Evolutionary conservation across 2,113 vertebrate genomes (phyloP), one percentile per base, ranked within the genome.

Genomic region (Vanacampus margaritifer): DNA sequence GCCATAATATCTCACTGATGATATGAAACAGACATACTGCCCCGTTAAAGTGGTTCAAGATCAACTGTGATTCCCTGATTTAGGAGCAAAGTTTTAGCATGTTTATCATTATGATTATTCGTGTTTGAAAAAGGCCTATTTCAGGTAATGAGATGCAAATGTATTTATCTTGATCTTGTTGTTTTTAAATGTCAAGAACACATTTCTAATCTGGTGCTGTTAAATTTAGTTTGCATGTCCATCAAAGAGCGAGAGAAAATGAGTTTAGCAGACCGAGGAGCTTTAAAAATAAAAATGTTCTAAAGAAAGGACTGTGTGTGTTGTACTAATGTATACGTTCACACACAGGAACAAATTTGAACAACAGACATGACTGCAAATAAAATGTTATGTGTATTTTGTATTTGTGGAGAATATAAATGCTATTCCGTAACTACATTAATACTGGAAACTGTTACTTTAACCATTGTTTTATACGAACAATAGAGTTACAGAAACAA

Each of bases 201-300:
- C 71, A 73, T 78, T 63, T 78, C 81, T 73, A 78, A 78, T 68
- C 75, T 50, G 67, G 73, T 39, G 65, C 77, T 79, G 69, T 69
- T 64, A 56, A 81, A 43, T 62, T 62, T 19, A 72, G 61, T 69
- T 45, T 24, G 51, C 23, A 36, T 68, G 73, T 76, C 79, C 70
- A 84, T 85, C 75, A 81, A 81, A 79, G 68, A 43, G 63, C 59
- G 53, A 75, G 41, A 0, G 23, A 50, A 48, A 75, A 71, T 58
- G 72, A 72, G 62, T 5, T 0, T 41, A 54, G 58, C 75, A 67
- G 17, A 5, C 13, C 0, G 8, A 64, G 57, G 17, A 35, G 66
- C 68, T 80, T 69, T 67, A 75, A 66, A 69, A 61, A 71, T n/a
- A n/a, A 70, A 53, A 68, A 39, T 76, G 68, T 78, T 67, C 12